Evolutionary conservation across 2,888 invertebrate genomes (phyloP).

Genomic region (Agrotis ipsilon): DNA sequence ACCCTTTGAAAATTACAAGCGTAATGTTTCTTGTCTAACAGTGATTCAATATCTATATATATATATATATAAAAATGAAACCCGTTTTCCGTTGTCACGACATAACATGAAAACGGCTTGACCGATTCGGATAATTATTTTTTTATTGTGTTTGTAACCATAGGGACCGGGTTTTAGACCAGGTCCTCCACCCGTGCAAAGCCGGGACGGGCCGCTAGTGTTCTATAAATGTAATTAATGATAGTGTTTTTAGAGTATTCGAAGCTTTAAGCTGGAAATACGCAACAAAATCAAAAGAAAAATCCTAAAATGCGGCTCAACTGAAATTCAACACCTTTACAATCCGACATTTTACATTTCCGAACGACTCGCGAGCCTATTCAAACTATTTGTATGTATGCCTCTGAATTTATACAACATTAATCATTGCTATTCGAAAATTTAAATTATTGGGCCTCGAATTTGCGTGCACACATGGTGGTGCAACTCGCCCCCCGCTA

Average conservation of each 20-base stretch:
- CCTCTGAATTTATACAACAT: conserved; percentile 83
- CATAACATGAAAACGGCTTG: too few relatives aligned
- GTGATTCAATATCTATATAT: too few relatives aligned
- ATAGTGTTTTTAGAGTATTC: too few relatives aligned
- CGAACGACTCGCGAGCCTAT: conserved; percentile 24
- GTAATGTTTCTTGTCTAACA: too few relatives aligned
- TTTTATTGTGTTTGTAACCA: too few relatives aligned
- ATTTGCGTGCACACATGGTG: conserved; percentile 89
- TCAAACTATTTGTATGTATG: conserved; percentile 47
- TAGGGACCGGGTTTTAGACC: too few relatives aligned
- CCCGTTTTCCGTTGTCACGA: too few relatives aligned
- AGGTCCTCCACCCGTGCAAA: too few relatives aligned
- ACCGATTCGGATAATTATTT: too few relatives aligned
- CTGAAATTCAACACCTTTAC: background rate
- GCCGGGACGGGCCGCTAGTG: too few relatives aligned
- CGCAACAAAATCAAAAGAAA: background rate
- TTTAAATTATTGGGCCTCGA: conserved; percentile 89
- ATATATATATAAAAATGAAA: too few relatives aligned
- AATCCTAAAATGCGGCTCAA: conserved; percentile 18
- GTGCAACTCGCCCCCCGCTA: conserved; percentile 73
- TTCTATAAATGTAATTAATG: background rate
- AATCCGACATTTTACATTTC: conserved; percentile 33
- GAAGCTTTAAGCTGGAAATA: background rate
- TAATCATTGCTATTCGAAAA: conserved; percentile 87
- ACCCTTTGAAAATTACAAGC: too few relatives aligned